Percentiles rank a stretch among this genome's conserved stretches.
Evolutionary conservation across 1,140 invertebrate genomes (phyloP).

Genomic region (Brachionus rotundiformis): DNA sequence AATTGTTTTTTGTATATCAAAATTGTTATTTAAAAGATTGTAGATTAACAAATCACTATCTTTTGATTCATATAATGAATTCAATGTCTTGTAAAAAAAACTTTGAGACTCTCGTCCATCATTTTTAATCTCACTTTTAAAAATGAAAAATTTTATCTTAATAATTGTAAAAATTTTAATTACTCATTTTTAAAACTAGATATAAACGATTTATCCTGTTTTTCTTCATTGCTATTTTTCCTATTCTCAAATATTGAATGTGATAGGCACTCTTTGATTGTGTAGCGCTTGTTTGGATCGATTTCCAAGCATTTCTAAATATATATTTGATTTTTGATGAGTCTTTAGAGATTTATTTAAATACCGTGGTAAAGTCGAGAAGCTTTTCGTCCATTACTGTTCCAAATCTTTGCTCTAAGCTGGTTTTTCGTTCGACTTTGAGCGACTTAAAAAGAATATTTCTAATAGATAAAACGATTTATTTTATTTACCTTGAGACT

Average conservation of each 20-base stretch:
- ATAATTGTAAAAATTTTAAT: background rate
- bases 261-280: constrained; percentile 8
- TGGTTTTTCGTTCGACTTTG: background rate
- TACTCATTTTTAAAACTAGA: background rate
- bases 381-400: constrained; percentile 17
- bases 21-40: constrained; percentile 3
- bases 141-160: background rate
- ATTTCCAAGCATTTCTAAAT: constrained; percentile 11
- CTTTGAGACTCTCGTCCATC: background rate
- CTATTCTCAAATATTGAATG: constrained; percentile 43
- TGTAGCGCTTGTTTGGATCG: background rate
- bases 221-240: background rate
- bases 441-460: background rate
- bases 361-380: constrained; percentile 34
- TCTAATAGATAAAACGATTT: too few relatives aligned
- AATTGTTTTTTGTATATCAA: constrained; percentile 38
- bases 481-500: constrained; percentile 7
- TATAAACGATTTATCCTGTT: background rate
- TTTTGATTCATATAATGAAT: background rate
- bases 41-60: constrained; percentile 10
- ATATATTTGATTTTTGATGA: background rate
- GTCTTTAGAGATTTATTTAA: too few relatives aligned
- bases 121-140: background rate
- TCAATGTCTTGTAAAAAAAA: background rate
- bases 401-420: background rate